phyloP scores from a whole-genome alignment of 1,140 invertebrate genomes.

The Drosophila repleta region DNA sequence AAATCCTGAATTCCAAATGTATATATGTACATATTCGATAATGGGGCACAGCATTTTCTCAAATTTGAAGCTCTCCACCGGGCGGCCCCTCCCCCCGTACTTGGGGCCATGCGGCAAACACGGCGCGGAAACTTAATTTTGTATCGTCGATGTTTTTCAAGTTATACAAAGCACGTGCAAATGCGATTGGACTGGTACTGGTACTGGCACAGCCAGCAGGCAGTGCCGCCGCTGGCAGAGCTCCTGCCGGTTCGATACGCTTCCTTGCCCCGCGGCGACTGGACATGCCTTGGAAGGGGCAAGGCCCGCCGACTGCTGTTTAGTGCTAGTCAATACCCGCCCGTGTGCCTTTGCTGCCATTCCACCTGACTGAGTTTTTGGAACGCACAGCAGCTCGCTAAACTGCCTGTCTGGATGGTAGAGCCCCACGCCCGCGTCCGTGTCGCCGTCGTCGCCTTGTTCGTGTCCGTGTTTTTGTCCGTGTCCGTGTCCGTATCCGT shows the following conservation, averaged over 20 bases:
- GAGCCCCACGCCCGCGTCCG: background rate
- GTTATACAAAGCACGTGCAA: conserved; percentile 52
- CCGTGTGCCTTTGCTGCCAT: conserved; percentile 31
- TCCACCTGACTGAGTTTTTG: conserved; percentile 64
- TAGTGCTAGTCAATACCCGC: conserved; percentile 33
- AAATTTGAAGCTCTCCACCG: conserved; percentile 27
- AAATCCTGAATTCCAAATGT: conserved; percentile 43
- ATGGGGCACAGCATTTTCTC: conserved; percentile 14
- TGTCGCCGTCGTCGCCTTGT: background rate
- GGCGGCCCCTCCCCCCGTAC: background rate
- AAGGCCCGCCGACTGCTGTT: background rate
- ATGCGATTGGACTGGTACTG: conserved; percentile 27
- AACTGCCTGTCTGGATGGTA: conserved; percentile 36
- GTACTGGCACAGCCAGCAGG: conserved; percentile 13
- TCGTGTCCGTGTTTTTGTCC: background rate
- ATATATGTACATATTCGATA: conserved; percentile 15
- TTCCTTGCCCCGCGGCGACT: conserved; percentile 5
- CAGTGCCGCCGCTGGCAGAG: conserved; percentile 8
- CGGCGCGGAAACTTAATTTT: conserved; percentile 57
- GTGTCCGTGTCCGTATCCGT: background rate
- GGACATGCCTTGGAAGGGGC: background rate
- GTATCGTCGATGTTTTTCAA: conserved; percentile 48
- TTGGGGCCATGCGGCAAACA: conserved; percentile 9
- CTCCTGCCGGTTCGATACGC: conserved; percentile 10
- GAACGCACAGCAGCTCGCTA: conserved; percentile 56